phyloP scores from a whole-genome alignment of 2,113 vertebrate genomes.

The Chaenogobius annularis region DNA sequence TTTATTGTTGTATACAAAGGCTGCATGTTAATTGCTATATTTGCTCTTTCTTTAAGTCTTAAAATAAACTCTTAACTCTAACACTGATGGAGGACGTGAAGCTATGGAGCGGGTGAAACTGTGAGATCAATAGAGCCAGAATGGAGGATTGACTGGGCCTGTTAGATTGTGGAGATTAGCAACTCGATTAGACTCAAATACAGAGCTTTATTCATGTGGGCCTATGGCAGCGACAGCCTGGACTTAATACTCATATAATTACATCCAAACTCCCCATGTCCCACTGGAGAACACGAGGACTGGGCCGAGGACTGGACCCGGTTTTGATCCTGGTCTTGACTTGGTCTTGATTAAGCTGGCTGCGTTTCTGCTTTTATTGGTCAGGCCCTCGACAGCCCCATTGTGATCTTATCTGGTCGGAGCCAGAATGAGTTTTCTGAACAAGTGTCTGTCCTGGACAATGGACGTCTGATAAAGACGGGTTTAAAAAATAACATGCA shows the following conservation, averaged over 20 bases:
- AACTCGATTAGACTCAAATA: conserved; percentile 71
- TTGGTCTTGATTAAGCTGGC: conserved; percentile 14
- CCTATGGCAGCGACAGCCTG: conserved; percentile 63
- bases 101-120: conserved; percentile 58
- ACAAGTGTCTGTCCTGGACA: conserved; percentile 26
- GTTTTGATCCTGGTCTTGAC: conserved; percentile 35
- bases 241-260: conserved; percentile 69
- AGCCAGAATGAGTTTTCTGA: conserved; percentile 13
- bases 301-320: conserved; percentile 21
- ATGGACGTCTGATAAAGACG: conserved; percentile 19
- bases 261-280: conserved; percentile 64
- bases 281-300: conserved; percentile 49
- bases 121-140: conserved; percentile 74
- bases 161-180: conserved; percentile 77
- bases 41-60: neutral
- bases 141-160: conserved; percentile 74
- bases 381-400: neutral
- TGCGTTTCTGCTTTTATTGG: conserved; percentile 23
- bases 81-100: conserved; percentile 57
- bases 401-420: conserved; percentile 21
- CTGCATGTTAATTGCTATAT: too few species aligned
- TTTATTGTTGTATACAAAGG: too few species aligned
- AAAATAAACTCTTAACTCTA: conserved; percentile 70
- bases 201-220: conserved; percentile 73
- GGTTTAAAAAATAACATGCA: conserved; percentile 22